Conservation (phyloP, 2,113 vertebrate genomes). For the Gymnarchus niloticus region DNA sequence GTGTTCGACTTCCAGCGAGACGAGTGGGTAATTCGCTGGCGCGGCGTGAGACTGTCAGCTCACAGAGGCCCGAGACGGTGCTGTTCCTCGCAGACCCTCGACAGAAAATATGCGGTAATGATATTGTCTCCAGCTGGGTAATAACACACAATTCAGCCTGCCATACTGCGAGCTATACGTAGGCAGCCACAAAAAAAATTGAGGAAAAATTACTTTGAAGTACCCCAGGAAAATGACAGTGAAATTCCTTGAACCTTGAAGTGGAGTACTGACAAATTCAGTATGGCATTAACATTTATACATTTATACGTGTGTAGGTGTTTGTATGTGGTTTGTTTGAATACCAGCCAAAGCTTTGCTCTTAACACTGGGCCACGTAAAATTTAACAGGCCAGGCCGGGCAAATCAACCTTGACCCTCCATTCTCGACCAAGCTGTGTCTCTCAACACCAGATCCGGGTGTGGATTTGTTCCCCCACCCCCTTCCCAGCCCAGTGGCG, state of each 20-base stretch:
- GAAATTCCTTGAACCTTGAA: slow-evolving; percentile 71
- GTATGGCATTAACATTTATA: slow-evolving; percentile 40
- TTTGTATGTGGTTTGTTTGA: slow-evolving; percentile 10
- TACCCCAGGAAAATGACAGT: slow-evolving; percentile 71
- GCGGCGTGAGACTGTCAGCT: slow-evolving; percentile 75
- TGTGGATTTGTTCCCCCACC: slow-evolving; percentile 40
- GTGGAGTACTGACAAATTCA: slow-evolving; percentile 58
- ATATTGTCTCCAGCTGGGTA: slow-evolving; percentile 80
- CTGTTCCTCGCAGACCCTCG: slow-evolving; percentile 77
- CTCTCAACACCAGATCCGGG: slow-evolving; percentile 49
- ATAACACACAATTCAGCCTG: slow-evolving; percentile 76
- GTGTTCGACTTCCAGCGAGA: slow-evolving; percentile 70
- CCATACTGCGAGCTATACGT: slow-evolving; percentile 52
- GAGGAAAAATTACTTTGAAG: slow-evolving; percentile 69
- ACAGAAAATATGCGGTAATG: slow-evolving; percentile 79
- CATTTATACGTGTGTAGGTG: neutral
- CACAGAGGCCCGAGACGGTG: slow-evolving; percentile 68
- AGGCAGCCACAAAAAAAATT: slow-evolving; percentile 49
- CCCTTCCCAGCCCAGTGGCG: slow-evolving; percentile 46
- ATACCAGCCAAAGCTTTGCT: slow-evolving; percentile 36
- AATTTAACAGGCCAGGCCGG: slow-evolving; percentile 48
- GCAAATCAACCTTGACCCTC: slow-evolving; percentile 61
- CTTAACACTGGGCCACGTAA: slow-evolving; percentile 42
- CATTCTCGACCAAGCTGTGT: slow-evolving; percentile 55
- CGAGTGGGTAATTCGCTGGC: slow-evolving; percentile 73